A percentile compares a stretch with the other conserved stretches of the same genome.
phyloP scores from a whole-genome alignment of 2,113 vertebrate species.

The Delphinus delphis region DNA sequence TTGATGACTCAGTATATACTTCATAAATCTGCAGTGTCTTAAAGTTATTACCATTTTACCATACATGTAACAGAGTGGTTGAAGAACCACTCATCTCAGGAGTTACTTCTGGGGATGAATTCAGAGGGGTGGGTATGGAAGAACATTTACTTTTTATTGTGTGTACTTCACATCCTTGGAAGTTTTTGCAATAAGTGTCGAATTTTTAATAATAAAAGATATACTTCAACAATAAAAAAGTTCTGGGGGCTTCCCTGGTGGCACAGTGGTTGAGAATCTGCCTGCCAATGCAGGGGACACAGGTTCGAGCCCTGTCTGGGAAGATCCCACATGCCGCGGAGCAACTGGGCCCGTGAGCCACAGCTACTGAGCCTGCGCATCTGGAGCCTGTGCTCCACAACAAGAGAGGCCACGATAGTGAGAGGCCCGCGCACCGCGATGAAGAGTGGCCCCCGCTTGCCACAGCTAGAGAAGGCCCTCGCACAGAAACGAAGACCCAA shows the following conservation, averaged over 20 bases:
- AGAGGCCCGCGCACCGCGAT: too few species aligned
- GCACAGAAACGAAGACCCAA: too few species aligned
- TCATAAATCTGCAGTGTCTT: background rate
- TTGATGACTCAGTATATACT: background rate
- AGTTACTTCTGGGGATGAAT: background rate
- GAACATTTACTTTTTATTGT: background rate
- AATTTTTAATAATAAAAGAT: slow-evolving; percentile 22
- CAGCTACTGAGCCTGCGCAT: too few species aligned
- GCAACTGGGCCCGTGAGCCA: too few species aligned
- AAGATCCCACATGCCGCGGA: too few species aligned
- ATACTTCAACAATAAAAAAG: background rate
- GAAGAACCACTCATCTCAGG: background rate
- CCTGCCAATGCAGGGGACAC: too few species aligned
- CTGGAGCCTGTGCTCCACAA: too few species aligned
- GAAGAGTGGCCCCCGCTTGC: too few species aligned
- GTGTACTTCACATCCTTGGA: background rate
- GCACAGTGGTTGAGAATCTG: too few species aligned
- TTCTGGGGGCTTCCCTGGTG: background rate
- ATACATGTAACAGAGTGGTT: background rate
- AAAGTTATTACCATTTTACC: background rate
- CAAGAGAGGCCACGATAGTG: too few species aligned
- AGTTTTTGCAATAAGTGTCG: background rate
- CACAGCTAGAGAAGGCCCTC: too few species aligned
- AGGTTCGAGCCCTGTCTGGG: too few species aligned
- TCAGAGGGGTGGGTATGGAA: background rate